Percentiles rank a stretch among this genome's conserved stretches.
Evolutionary conservation across 1,140 invertebrate species (phyloP).

Genomic region (Anastrepha obliqua): DNA sequence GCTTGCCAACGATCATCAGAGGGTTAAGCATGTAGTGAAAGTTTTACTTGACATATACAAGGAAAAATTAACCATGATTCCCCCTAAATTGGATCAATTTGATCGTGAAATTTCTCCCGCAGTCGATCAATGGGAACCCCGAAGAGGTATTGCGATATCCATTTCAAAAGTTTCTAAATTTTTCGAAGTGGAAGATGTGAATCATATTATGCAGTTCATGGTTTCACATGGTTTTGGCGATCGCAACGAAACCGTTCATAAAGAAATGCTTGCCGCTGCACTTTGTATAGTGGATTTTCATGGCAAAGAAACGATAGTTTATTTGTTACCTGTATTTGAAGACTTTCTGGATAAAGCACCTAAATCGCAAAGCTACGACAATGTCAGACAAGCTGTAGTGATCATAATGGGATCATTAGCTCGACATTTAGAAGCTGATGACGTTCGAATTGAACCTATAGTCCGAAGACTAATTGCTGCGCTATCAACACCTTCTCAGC

Average conservation of each 20-base stretch:
- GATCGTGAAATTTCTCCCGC: conserved; percentile 90
- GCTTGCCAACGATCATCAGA: conserved; percentile 77
- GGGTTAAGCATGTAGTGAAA: conserved; percentile 79
- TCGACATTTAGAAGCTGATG: conserved; percentile 93
- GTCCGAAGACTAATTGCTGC: conserved; percentile 92
- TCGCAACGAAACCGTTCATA: conserved; percentile 86
- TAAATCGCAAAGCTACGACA: conserved; percentile 92
- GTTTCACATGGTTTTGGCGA: conserved; percentile 92
- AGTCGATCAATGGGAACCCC: conserved; percentile 88
- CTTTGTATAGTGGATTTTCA: conserved; percentile 92
- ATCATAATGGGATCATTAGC: conserved; percentile 97
- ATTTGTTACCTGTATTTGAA: conserved; percentile 91
- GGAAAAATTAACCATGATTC: conserved; percentile 86
- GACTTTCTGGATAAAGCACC: conserved; percentile 92
- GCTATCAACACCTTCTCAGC: conserved; percentile 96
- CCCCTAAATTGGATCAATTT: conserved; percentile 92
- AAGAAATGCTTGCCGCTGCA: conserved; percentile 95
- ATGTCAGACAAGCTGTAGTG: conserved; percentile 95
- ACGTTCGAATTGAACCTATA: conserved; percentile 92
- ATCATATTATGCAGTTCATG: conserved; percentile 88
- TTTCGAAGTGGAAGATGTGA: conserved; percentile 79
- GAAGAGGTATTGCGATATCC: conserved; percentile 90
- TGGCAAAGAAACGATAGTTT: conserved; percentile 87
- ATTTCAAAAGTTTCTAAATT: conserved; percentile 82
- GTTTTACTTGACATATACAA: conserved; percentile 85